Evolutionary conservation across 92 coral and sea anemone genomes (phyloP), one percentile per base, ranked within the genome.

Genomic region (Palythoa grandiflora): DNA sequence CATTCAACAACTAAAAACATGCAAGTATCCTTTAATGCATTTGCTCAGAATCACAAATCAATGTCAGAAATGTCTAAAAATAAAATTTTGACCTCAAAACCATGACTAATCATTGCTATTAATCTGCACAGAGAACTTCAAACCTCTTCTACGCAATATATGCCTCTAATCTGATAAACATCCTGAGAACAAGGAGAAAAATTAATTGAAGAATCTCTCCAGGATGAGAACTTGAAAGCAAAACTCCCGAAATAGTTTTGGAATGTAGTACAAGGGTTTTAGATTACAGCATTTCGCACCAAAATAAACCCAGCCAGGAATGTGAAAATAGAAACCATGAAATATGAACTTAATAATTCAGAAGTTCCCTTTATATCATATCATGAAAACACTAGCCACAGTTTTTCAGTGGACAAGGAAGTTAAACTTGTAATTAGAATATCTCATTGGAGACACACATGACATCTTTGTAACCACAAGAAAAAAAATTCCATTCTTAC

Each of bases 401-500:
- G 19, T 53, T 77, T 66, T 15, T 77, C 81, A 1, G 38, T 51
- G 11, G 37, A 51, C 17, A 77, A 77, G 66, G 65, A 77, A 52
- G 38, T 55, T 53, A 77, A 12, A n/a, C 83, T 77, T 37, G 54
- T 52, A 20, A 54, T 52, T 4, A 77, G 61, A 54, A 3, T 11
- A 9, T 53, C 38, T 54, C 16, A 54, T 35, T 16, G 15, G 48
- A 28, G 50, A n/a, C 38, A 52, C 68, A 9, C 7, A 44, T 77
- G 83, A 35, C 68, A 53, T 77, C 63, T 21, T 47, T 57, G 9
- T 9, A 77, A 77, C 47, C 13, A 9, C 21, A 66, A 40, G 28
- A 65, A 81, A 81, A 75, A 61, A 81, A 81, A 81, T 81, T 66
- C 86, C 86, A 81, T 65, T 52, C 60, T 17, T 17, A 38, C 54